Percentiles rank a stretch among this genome's conserved stretches.
Conservation (phyloP, 2,797 vertebrate species). For the Acanthiza pusilla region DNA sequence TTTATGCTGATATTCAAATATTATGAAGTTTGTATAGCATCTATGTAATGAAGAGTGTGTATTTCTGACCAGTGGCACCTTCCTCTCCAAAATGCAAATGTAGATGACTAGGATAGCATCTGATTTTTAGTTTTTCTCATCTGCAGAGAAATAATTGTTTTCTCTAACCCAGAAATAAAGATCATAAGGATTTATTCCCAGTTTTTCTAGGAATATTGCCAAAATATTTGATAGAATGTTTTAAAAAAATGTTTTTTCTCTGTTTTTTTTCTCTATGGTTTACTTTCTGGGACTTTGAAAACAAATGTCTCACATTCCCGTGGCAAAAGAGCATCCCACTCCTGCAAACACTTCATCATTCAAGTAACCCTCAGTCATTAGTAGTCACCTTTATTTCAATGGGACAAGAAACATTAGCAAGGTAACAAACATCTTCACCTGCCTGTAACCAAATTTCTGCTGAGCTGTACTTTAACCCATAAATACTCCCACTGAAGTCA, state of each 20-base stretch:
- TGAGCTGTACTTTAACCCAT: neutral
- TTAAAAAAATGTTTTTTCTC: neutral
- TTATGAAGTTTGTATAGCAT: neutral
- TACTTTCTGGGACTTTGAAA: neutral
- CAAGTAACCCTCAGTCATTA: neutral
- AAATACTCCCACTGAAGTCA: neutral
- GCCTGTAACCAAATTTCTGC: neutral
- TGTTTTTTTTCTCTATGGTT: neutral
- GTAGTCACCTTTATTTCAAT: neutral
- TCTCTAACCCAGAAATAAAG: slow-evolving; percentile 10
- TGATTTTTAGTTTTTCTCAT: neutral
- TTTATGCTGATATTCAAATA: neutral
- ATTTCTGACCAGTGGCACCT: neutral
- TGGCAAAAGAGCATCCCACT: neutral
- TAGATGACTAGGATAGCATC: neutral
- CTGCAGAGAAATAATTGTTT: slow-evolving; percentile 32
- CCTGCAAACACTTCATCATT: neutral
- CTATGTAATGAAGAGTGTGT: neutral
- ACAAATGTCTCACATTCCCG: neutral
- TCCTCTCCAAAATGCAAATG: neutral
- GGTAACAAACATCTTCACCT: neutral
- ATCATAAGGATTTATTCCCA: neutral
- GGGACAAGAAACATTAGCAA: neutral
- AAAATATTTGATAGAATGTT: neutral
- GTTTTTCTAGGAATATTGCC: neutral